phyloP scores from a whole-genome alignment of 2,113 vertebrate genomes.

The Chionodraco myersi region DNA sequence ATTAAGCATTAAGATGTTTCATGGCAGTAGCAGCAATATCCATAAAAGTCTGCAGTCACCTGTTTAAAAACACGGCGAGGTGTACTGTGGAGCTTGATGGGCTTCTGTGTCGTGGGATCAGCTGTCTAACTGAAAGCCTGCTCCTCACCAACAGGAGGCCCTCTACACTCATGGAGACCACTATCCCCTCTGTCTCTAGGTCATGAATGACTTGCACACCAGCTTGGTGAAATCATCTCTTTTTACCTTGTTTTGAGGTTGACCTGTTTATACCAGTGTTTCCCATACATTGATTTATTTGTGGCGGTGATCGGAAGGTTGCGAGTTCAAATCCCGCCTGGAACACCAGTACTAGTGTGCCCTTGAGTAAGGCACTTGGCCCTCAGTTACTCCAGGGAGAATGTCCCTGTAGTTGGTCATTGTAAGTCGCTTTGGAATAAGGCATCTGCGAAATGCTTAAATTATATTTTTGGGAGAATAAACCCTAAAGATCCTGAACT shows the following conservation, averaged over 20 bases:
- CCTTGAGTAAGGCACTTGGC: too few relatives aligned
- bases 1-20: not conserved
- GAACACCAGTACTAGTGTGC: too few relatives aligned
- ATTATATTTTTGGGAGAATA: too few relatives aligned
- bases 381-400: too few relatives aligned
- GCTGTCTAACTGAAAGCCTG: slow-evolving; percentile 11
- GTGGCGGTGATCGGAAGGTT: too few relatives aligned
- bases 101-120: not conserved
- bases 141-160: slow-evolving; percentile 54
- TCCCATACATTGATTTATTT: too few relatives aligned
- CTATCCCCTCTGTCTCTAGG: not conserved
- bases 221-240: slow-evolving; percentile 5
- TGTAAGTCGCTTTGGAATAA: too few relatives aligned
- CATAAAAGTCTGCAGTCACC: not conserved
- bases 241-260: slow-evolving; percentile 2
- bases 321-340: too few relatives aligned
- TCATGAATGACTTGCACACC: slow-evolving; percentile 11
- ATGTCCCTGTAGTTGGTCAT: too few relatives aligned
- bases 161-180: slow-evolving; percentile 24
- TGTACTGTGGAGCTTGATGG: not conserved
- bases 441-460: too few relatives aligned
- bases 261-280: not conserved
- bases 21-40: not conserved
- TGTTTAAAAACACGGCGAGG: not conserved
- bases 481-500: too few relatives aligned